These are phyloP conservation scores for Belgica antarctica DNA, from an alignment of 2,888 invertebrate genomes.

Conservation along the genomic window DNA sequence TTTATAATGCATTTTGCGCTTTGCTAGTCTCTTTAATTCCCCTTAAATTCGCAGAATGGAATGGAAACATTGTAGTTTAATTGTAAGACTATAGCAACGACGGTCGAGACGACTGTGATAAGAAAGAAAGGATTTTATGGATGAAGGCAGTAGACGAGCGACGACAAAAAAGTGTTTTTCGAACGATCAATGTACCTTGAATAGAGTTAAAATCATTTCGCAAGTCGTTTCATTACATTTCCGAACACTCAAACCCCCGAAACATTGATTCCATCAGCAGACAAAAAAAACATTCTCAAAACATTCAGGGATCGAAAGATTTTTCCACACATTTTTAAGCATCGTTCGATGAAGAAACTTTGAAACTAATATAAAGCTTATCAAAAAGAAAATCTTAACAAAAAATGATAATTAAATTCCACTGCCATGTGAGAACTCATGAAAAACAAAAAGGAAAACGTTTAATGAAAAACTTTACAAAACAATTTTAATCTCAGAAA, in stretches of 20 bases:
- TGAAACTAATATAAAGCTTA: background rate
- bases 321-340: background rate
- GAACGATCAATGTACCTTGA: background rate
- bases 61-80: background rate
- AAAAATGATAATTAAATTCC: slow-evolving; percentile 12
- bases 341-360: no score
- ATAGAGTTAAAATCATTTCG: background rate
- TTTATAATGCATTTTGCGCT: background rate
- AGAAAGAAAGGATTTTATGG: background rate
- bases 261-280: slow-evolving; percentile 9
- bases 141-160: background rate
- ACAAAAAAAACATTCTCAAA: no score
- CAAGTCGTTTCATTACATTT: background rate
- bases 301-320: slow-evolving; percentile 8
- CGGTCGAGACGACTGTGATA: slow-evolving; percentile 15
- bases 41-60: background rate
- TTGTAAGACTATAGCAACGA: background rate
- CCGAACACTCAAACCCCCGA: background rate
- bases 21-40: background rate
- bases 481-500: background rate
- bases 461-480: background rate
- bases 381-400: background rate
- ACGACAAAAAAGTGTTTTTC: background rate
- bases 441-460: background rate
- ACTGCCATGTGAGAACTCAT: slow-evolving; percentile 17